Base-by-base conservation (phyloP, 2,113 vertebrate species). In the Turdus rufiventris region DNA sequence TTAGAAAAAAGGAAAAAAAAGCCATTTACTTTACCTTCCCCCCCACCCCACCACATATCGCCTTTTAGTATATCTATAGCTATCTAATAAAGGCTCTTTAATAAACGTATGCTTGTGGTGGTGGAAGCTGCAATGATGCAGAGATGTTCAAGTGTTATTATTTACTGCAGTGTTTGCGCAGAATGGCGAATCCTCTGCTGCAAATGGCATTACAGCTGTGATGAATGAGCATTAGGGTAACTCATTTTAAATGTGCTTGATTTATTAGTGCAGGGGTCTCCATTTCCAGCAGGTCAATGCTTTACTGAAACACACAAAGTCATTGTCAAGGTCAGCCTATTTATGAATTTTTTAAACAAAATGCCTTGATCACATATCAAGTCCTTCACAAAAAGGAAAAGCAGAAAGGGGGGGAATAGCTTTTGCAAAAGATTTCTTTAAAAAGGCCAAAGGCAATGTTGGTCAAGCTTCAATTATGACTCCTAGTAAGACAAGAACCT, bases 241-340 rank as follows among this genome's bases (percentile, higher is more conserved):
- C 99, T 99, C 99, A 99, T 99, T 99, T 99, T 99, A 99, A 99
- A 99, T 98, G 98, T 98, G 98, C 98, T 98, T 99, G 99, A 99
- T 99, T 99, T 99, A 99, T 99, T 99, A 99, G 98, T 97, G 70
- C 92, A 89, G 98, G 96, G 98, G 99, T 99, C 99, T 99, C 99
- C 98, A 99, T 99, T 99, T 99, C 98, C 99, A 99, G 99, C 99
- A 99, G 99, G 99, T 99, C 99, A 99, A 97, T 98, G 98, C 98
- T 98, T 98, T 99, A 98, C 98, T 99, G 98, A 99, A 99, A 99
- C 98, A 98, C 98, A 98, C 99, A 99, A 99, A 99, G 99, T 99
- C 99, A 98, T 98, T 98, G 97, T 98, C 99, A 99, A 99, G 99
- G 99, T 99, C 99, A 99, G 98, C 95, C 97, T 98, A 97, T 99